Evolutionary conservation across 2,113 vertebrate genomes (phyloP), one percentile per base, ranked within the genome.

Genomic region (Sterrhoptilus dennistouni): DNA sequence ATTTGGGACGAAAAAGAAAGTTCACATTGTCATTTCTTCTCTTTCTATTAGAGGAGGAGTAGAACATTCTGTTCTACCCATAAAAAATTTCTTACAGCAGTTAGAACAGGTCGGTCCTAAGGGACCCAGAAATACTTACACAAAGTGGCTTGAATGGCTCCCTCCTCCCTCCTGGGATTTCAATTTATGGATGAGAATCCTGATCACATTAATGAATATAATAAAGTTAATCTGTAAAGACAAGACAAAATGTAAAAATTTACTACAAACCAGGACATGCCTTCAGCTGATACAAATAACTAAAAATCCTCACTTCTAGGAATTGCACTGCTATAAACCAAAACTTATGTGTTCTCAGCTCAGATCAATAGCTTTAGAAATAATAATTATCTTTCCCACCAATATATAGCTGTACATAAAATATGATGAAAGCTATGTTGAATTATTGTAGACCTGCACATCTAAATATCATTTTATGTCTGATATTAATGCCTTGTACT

Each of bases 201-300:
- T 95, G 60, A 98, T 98, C 77, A 98, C 97, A 63, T 98, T 98
- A 56, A 98, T 83, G 95, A 98, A 98, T 96, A 98, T 98, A 63
- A 97, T 8, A 57, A 98, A 97, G 93, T 98, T 98, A 42, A 98
- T 89, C 97, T 98, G 94, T 25, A 78, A 86, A 35, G 45, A 53
- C 52, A 88, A 72, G 2, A 78, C 1, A 71, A 44, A 38, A 54
- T 11, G 29, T 52, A 18, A 81, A 27, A 77, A 83, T 8, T 31
- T 75, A 40, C 7, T 14, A 1, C 14, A 63, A 56, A 22, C 40
- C 22, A 56, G 12, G 10, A 24, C 3, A 4, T 10, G 6, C 12
- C 15, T 65, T 44, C 23, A 38, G 27, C 2, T 75, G 61, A 18
- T 16, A 54, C 8, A 83, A 80, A 88, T 14, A 76, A 65, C 6